Base-by-base conservation (phyloP, 2,888 invertebrate species). In the Acronicta leporina region DNA sequence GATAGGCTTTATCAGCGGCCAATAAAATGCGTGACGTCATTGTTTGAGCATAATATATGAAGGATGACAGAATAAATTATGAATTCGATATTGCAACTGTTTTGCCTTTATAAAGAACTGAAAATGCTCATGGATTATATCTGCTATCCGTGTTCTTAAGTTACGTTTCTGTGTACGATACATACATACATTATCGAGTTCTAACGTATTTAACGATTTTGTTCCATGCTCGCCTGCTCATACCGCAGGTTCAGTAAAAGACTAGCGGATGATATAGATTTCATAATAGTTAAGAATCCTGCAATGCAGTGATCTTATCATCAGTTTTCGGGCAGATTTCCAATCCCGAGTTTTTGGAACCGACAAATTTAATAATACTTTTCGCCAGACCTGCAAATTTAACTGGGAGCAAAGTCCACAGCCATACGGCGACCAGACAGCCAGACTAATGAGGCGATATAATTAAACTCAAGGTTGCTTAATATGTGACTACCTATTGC, bases 381-480 rank as follows among this genome's bases (percentile, higher is more conserved):
- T 50, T 20, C 46, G 45, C 53, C 41, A 51, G 55, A 52, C 16
- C 48, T 40, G 49, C 47, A 57, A 64, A 10, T 55, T 14, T 25
- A 53, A 61, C 44, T 9, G 38, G 48, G 48, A 14, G 43, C 68
- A 67, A 68, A 67, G 73, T 69, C 69, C 73, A 43, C 46, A 40
- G 20, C 25, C 43, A 38, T 38, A 38, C 38, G 38, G 38, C 35
- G 35, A 45, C 40, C 42, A 53, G 58, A 48, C 66, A 43, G 16
- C 27, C 49, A 50, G 45, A 73, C 55, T 68, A 69, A 69, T 61
- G 69, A 69, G 35, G 7, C 30, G 41, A 41, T 56, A 68, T 73
- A 68, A 69, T 69, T 73, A 69, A 67, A 61, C 50, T 52, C 52
- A 72, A 66, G 60, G 73, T 57, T 51, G 56, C 46, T 55, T 52